phyloP scores from a whole-genome alignment of 2,113 vertebrate species.

The Otocyon megalotis region DNA sequence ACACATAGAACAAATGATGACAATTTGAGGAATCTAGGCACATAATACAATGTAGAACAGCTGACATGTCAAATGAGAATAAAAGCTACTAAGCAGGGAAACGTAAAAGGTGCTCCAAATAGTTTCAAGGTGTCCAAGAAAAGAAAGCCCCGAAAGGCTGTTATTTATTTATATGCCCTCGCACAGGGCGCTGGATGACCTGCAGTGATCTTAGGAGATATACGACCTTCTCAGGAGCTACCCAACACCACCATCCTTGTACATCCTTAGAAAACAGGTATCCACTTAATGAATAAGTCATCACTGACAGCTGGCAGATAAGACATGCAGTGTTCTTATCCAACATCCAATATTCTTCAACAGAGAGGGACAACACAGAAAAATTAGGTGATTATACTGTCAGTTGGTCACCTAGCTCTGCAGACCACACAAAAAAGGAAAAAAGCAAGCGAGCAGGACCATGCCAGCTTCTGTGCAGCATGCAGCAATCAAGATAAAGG shows the following conservation, averaged over 20 bases:
- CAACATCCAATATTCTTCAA: background rate
- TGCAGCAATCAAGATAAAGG: rapidly evolving
- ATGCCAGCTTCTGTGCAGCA: background rate
- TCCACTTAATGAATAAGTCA: slow-evolving; percentile 71
- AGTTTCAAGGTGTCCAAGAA: background rate
- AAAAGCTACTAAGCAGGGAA: background rate
- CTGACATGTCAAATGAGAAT: background rate
- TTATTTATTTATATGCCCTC: slow-evolving; percentile 13
- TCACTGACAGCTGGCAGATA: slow-evolving; percentile 31
- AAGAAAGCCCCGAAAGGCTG: background rate
- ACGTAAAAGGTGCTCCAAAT: background rate
- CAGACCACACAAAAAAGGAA: slow-evolving; percentile 25
- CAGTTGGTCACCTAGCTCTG: slow-evolving; percentile 1
- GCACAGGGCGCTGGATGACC: background rate
- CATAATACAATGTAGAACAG: background rate
- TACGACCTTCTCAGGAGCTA: background rate
- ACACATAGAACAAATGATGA: background rate
- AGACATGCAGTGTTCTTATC: background rate
- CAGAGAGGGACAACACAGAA: slow-evolving; percentile 10
- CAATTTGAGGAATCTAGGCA: background rate
- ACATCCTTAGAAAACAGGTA: slow-evolving; percentile 37
- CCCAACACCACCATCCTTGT: background rate
- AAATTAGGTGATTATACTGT: slow-evolving; percentile 28
- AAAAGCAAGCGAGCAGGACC: background rate
- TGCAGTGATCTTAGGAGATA: background rate